Evolutionary conservation across 1,140 invertebrate genomes (phyloP).

Genomic region (Formica exsecta): DNA sequence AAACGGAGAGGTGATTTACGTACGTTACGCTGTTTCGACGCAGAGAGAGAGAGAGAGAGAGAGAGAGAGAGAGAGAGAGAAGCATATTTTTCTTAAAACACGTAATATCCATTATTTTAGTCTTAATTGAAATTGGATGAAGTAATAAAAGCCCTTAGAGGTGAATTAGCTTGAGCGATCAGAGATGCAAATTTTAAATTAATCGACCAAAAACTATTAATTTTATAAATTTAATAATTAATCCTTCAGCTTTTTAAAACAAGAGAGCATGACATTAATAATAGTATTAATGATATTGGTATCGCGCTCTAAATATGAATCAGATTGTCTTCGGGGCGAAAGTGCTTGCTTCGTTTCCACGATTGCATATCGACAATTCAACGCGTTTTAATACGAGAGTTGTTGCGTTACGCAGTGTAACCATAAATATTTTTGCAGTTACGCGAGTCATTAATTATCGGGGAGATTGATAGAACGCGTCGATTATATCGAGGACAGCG

Average conservation of each 20-base stretch:
- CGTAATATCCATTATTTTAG: background rate
- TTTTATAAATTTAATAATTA: background rate
- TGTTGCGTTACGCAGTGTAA: conserved; percentile 12
- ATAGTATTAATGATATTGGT: background rate
- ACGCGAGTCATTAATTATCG: conserved; percentile 70
- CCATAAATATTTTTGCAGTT: conserved; percentile 64
- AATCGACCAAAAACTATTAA: background rate
- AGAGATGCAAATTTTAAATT: background rate
- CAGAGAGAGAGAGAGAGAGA: no score
- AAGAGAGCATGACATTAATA: background rate
- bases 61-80: background rate
- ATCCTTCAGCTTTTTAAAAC: background rate
- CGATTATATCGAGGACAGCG: conserved; percentile 60
- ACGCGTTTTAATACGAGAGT: background rate
- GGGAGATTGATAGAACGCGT: conserved; percentile 66
- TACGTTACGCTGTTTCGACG: background rate
- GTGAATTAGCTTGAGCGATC: background rate
- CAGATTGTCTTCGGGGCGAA: background rate
- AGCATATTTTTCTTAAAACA: conserved; percentile 6
- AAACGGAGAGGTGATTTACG: conserved; percentile 27
- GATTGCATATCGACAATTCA: background rate
- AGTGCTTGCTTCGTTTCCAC: background rate
- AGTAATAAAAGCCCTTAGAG: background rate
- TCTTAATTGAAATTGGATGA: background rate
- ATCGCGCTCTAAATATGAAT: background rate